Conservation (phyloP, 2,797 vertebrate genomes). For the Psittacula echo region DNA sequence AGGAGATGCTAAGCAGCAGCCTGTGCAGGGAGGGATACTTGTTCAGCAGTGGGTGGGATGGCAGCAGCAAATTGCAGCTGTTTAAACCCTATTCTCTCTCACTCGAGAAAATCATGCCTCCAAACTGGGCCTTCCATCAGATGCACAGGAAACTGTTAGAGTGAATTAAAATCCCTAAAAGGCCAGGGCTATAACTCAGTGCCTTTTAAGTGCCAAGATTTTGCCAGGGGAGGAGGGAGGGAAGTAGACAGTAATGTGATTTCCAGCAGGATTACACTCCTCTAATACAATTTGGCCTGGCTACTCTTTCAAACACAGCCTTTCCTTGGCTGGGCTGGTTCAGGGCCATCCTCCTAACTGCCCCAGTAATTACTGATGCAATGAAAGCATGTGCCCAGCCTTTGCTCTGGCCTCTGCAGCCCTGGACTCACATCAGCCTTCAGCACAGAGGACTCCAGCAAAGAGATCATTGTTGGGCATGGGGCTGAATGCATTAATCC, state of each 20-base stretch:
- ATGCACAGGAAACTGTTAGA: conserved; percentile 50
- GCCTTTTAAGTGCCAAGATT: conserved; percentile 72
- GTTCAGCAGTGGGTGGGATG: background rate
- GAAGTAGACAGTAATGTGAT: conserved; percentile 55
- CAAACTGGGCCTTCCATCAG: background rate
- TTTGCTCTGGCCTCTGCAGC: background rate
- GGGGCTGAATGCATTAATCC: background rate
- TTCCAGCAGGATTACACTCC: conserved; percentile 64
- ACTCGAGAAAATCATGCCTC: background rate
- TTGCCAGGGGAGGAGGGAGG: conserved; percentile 9
- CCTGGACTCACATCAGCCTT: background rate
- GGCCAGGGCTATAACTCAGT: conserved; percentile 61
- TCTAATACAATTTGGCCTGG: conserved; percentile 81
- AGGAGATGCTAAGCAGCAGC: background rate
- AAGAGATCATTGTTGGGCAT: background rate
- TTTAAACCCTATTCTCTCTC: background rate
- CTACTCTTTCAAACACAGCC: conserved; percentile 48
- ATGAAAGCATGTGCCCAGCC: conserved; percentile 14
- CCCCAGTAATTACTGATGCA: conserved; percentile 28
- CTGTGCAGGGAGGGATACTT: background rate
- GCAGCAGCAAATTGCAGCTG: background rate
- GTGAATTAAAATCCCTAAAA: conserved; percentile 69
- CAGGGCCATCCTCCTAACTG: conserved; percentile 30
- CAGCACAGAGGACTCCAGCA: background rate
- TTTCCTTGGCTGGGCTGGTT: conserved; percentile 55